These are phyloP conservation scores for Calycopis cecrops DNA, from an alignment of 1,140 invertebrate genomes.

Conservation along the genomic window DNA sequence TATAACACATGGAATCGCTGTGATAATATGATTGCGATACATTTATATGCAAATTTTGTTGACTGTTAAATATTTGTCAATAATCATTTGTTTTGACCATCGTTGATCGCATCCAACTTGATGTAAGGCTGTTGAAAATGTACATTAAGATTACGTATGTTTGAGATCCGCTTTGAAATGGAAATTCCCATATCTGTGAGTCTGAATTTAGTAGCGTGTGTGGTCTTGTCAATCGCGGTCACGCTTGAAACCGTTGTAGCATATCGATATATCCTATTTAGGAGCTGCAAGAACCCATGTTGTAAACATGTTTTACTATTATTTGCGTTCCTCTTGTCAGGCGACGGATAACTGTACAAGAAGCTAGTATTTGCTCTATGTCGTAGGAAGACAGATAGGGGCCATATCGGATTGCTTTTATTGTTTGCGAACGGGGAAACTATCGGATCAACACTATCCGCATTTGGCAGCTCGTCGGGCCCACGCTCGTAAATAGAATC, in stretches of 20 bases:
- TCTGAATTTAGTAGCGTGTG: slow-evolving; percentile 3
- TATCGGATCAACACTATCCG: slow-evolving; percentile 39
- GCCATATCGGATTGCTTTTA: slow-evolving; percentile 30
- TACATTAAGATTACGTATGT: too few relatives aligned
- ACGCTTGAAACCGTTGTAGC: slow-evolving; percentile 2
- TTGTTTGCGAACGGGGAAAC: slow-evolving; percentile 31
- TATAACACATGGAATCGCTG: too few relatives aligned
- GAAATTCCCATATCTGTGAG: background rate
- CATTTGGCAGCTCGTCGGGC: slow-evolving; percentile 37
- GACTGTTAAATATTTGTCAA: too few relatives aligned
- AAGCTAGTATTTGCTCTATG: slow-evolving; percentile 17
- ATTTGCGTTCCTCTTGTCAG: slow-evolving; percentile 13
- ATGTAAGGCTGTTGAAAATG: too few relatives aligned
- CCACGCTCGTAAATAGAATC: slow-evolving; percentile 54
- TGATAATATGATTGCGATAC: too few relatives aligned
- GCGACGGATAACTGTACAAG: slow-evolving; percentile 18
- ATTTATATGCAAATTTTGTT: too few relatives aligned
- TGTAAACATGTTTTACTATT: slow-evolving; percentile 18
- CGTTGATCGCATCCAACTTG: too few relatives aligned
- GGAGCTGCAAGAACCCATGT: slow-evolving; percentile 11
- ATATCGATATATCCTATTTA: slow-evolving; percentile 11
- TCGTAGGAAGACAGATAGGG: slow-evolving; percentile 20
- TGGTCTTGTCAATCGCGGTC: slow-evolving; percentile 12
- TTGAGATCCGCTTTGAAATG: too few relatives aligned
- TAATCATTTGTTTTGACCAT: too few relatives aligned